These are phyloP conservation scores for Polia nebulosa DNA, from an alignment of 2,888 invertebrate species.

Conservation along the genomic window DNA sequence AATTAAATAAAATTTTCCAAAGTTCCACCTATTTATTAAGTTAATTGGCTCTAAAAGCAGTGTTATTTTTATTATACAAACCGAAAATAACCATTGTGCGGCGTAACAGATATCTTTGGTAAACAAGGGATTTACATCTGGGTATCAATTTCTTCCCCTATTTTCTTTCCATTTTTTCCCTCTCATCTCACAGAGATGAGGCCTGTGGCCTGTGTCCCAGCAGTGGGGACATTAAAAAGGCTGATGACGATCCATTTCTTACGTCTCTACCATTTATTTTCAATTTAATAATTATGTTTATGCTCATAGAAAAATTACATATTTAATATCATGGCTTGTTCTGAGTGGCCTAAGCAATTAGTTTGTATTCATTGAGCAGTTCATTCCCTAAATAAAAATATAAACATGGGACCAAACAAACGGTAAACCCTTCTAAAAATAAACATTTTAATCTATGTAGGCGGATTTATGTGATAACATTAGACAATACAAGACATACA, in stretches of 20 bases:
- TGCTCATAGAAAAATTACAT: too few relatives aligned
- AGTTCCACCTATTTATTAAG: not conserved
- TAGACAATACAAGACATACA: not conserved
- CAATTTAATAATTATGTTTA: too few relatives aligned
- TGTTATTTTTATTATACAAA: not conserved
- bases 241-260: too few relatives aligned
- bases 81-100: not conserved
- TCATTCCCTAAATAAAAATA: not conserved
- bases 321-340: not conserved
- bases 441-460: constrained; percentile 37
- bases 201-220: too few relatives aligned
- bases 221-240: too few relatives aligned
- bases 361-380: not conserved
- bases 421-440: constrained; percentile 12
- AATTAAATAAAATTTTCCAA: not conserved
- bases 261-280: not conserved
- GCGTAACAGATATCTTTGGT: not conserved
- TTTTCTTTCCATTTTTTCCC: too few relatives aligned
- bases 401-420: constrained; percentile 19
- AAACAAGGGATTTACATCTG: not conserved
- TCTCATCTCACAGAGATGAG: too few relatives aligned
- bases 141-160: too few relatives aligned
- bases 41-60: not conserved
- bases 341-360: not conserved
- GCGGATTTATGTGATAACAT: constrained; percentile 33